Percentiles rank a stretch among this genome's conserved stretches.
Evolutionary conservation across 2,113 vertebrate genomes (phyloP).

Genomic region (Spilogale gracilis): DNA sequence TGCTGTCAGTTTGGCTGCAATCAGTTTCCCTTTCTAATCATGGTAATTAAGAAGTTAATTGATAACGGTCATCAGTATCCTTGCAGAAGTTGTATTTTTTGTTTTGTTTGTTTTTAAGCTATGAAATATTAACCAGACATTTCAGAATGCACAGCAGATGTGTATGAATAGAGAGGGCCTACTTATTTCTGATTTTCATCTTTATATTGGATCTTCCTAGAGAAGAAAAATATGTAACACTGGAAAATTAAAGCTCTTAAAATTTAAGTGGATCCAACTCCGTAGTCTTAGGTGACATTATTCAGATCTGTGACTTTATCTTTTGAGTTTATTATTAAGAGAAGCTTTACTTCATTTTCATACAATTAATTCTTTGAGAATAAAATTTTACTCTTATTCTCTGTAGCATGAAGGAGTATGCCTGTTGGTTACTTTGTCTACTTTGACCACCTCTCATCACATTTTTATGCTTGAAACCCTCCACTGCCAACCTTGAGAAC

Average conservation of each 20-base stretch:
- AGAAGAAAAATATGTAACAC: not conserved
- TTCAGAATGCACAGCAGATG: not conserved
- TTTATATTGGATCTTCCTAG: not conserved
- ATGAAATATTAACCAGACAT: not conserved
- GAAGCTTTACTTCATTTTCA: not conserved
- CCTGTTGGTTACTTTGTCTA: rapidly evolving
- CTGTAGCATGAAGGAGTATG: not conserved
- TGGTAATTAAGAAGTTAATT: not conserved
- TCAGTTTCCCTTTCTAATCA: not conserved
- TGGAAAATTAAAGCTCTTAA: not conserved
- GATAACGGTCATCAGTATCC: not conserved
- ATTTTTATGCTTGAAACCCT: not conserved
- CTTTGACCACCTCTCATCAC: rapidly evolving
- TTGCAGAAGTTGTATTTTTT: not conserved
- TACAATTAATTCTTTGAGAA: not conserved
- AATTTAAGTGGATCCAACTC: not conserved
- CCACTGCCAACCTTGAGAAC: not conserved
- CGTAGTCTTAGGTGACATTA: not conserved
- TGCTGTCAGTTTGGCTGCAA: not conserved
- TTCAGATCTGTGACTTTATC: not conserved
- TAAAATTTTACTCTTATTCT: not conserved
- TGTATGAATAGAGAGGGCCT: not conserved
- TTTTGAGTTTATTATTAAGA: not conserved
- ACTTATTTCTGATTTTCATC: not conserved
- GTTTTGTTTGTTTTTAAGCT: not conserved